Evolutionary conservation across 2,888 invertebrate species (phyloP).

Genomic region (Phaonia tiefii): DNA sequence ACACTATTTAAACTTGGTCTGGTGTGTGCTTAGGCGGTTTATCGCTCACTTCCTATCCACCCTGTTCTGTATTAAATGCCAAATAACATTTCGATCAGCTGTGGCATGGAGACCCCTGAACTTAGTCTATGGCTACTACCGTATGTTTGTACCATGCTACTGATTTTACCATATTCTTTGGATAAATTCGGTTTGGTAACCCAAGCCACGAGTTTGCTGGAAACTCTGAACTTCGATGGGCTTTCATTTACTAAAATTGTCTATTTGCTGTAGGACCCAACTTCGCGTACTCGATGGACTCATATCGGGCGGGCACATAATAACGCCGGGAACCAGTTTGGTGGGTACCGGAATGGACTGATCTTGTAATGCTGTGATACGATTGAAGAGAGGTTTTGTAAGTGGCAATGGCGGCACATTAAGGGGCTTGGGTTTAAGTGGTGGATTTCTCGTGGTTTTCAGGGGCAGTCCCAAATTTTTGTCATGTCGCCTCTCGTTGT

Average conservation of each 20-base stretch:
- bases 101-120: no score
- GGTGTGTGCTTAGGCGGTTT: no score
- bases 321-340: conserved; percentile 59
- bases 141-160: no score
- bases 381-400: conserved; percentile 52
- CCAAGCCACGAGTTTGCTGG: no score
- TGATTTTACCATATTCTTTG: conserved; percentile 65
- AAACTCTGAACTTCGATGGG: conserved; percentile 25
- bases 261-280: conserved; percentile 80
- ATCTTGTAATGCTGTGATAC: conserved; percentile 9
- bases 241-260: conserved; percentile 79
- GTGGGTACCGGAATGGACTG: background rate
- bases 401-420: conserved; percentile 64
- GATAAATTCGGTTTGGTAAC: conserved; percentile 30
- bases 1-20: no score
- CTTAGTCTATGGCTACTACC: no score
- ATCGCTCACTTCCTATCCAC: no score
- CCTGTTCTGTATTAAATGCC: no score
- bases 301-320: conserved; percentile 75
- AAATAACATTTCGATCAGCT: no score
- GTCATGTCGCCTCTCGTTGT: conserved; percentile 78
- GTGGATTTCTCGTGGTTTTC: conserved; percentile 66
- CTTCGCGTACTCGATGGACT: conserved; percentile 77
- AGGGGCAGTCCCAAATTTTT: conserved; percentile 74
- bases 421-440: conserved; percentile 73